Conservation (phyloP, 2,888 invertebrate genomes). For the Eupithecia pulchellata region DNA sequence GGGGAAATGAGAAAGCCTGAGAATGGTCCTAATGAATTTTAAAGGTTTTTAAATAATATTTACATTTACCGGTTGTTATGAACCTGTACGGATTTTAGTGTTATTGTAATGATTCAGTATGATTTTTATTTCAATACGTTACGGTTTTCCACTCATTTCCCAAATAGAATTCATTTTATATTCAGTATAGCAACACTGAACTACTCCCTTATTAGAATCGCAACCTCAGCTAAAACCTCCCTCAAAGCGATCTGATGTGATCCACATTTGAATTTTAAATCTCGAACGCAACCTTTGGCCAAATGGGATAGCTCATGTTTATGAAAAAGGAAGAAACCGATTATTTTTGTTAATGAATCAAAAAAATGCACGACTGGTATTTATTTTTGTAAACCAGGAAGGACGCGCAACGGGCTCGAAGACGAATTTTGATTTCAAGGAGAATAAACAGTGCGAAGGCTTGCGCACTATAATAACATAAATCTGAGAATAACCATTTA, state of each 20-base stretch:
- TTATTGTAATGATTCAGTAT: too few relatives aligned
- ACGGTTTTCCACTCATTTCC: not conserved
- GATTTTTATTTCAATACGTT: not conserved
- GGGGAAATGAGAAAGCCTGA: not conserved
- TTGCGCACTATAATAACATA: too few relatives aligned
- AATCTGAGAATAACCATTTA: too few relatives aligned
- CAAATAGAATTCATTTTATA: not conserved
- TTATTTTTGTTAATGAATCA: constrained; percentile 2
- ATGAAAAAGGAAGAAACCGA: constrained; percentile 2
- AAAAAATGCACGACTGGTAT: not conserved
- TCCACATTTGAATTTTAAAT: constrained; percentile 34
- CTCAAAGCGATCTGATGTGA: constrained; percentile 24
- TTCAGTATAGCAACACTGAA: not conserved
- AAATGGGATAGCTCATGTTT: constrained; percentile 14
- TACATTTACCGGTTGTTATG: too few relatives aligned
- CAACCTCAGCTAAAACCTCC: not conserved
- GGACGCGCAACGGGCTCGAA: too few relatives aligned
- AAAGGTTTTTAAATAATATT: too few relatives aligned
- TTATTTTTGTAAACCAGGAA: not conserved
- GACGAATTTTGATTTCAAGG: too few relatives aligned
- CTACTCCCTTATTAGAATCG: not conserved
- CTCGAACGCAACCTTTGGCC: constrained; percentile 7
- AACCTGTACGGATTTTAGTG: too few relatives aligned
- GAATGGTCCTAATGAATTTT: too few relatives aligned
- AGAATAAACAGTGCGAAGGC: too few relatives aligned